Base-by-base conservation (phyloP, 2,113 vertebrate species). In the Procavia capensis region DNA sequence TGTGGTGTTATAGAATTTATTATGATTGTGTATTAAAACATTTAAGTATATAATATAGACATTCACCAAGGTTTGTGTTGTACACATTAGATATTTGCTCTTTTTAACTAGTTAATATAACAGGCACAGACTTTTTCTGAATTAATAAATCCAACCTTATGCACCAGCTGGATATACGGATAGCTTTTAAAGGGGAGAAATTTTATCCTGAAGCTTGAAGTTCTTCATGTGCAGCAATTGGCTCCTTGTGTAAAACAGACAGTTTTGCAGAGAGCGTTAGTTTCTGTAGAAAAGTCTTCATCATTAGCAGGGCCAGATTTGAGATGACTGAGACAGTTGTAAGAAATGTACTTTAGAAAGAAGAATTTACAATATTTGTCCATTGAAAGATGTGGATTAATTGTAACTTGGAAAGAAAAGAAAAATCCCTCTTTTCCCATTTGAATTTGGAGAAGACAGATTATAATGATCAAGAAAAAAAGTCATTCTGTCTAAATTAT, bases 341-440 rank as follows among this genome's bases (percentile, higher is more conserved):
- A 75, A 57, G 91, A 96, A 81, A 68, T 27, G 22, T 43, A 57
- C 84, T 78, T 87, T n/a, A 11, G 78, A 84, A 88, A 94, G 68
- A 91, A 89, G 81, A 75, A 59, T 64, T 86, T 41, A 17, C 9
- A 50, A 89, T 75, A 27, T 81, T 29, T 83, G 25, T 89, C 50
- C 78, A 22, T 9, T 39, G 78, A 61, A 88, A 85, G 47, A 68
- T 22, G 6, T 47, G 34, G 85, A 57, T 50, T 88, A 72, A 79
- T 63, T 64, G 29, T 74, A 86, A 45, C 36, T 85, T 64, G 74
- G 50, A 93, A 36, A 84, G 66, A 82, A 36, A 39, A 66, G n/a
- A 31, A 34, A 63, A 87, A 17, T 9, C n/a, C 57, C 8, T 80
- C 25, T 5, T 45, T 68, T 63, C n/a, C 31, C 47, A 39, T 61